Evolutionary conservation across 2,797 vertebrate genomes (phyloP).

Genomic region (Crax fasciolata): DNA sequence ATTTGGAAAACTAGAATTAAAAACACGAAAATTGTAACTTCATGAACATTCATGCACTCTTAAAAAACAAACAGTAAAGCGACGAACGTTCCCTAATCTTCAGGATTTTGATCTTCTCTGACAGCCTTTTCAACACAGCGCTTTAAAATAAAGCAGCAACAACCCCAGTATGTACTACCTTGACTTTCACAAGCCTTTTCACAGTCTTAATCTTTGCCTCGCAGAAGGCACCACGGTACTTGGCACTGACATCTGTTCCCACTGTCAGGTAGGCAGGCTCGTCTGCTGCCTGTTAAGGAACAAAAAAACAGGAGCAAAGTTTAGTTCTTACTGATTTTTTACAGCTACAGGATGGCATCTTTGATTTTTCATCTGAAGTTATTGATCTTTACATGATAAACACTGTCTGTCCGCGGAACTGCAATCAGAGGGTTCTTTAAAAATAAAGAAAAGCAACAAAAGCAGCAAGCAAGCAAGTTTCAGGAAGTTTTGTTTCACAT

Average conservation of each 20-base stretch:
- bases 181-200: conserved; percentile 97
- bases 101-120: background rate
- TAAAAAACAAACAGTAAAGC: background rate
- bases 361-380: background rate
- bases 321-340: background rate
- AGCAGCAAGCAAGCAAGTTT: background rate
- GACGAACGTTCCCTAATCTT: background rate
- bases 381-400: background rate
- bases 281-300: conserved; percentile 90
- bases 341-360: fast-evolving
- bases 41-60: background rate
- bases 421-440: background rate
- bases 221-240: conserved; percentile 99
- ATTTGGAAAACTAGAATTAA: too few species aligned
- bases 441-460: background rate
- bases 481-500: conserved; percentile 16
- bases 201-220: conserved; percentile 99
- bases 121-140: background rate
- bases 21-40: background rate
- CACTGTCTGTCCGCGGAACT: fast-evolving
- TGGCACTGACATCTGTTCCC: conserved; percentile 98
- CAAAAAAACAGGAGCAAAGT: background rate
- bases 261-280: conserved; percentile 99
- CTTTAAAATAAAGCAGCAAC: background rate
- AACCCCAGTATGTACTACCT: conserved; percentile 83